These are phyloP conservation scores for Diadegma fenestrale DNA, from an alignment of 2,888 invertebrate genomes.

Conservation along the genomic window DNA sequence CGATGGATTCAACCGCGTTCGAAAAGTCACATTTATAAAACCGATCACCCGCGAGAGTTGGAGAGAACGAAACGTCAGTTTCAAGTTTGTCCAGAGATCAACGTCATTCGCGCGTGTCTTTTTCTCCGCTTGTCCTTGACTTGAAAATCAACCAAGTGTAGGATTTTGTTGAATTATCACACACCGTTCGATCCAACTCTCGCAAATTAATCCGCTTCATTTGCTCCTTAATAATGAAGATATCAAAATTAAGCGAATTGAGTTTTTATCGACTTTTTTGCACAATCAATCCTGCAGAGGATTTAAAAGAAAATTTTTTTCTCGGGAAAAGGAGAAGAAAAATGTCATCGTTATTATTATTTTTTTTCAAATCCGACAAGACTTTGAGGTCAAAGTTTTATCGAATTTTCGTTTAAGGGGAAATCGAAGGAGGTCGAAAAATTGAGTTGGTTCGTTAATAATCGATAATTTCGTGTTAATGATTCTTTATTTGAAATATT, in stretches of 20 bases:
- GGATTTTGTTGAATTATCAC: conserved; percentile 2
- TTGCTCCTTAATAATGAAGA: conserved; percentile 38
- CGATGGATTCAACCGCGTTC: conserved; percentile 37
- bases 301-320: not conserved
- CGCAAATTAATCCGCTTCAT: conserved; percentile 3
- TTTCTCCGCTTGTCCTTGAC: conserved; percentile 40
- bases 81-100: conserved; percentile 2
- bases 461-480: not conserved
- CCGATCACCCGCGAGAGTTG: too few species aligned
- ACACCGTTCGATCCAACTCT: conserved; percentile 18
- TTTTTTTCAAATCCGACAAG: too few species aligned
- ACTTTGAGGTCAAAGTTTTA: not conserved
- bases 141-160: conserved; percentile 31
- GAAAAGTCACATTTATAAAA: conserved; percentile 15
- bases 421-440: not conserved
- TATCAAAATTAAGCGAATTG: not conserved
- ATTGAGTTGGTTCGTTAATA: not conserved
- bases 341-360: not conserved
- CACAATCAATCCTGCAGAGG: not conserved
- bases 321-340: not conserved
- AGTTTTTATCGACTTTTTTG: not conserved
- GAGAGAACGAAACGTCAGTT: conserved; percentile 6
- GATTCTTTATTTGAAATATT: conserved; percentile 41
- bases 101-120: conserved; percentile 20
- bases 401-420: too few species aligned